Conservation (phyloP, 2,113 vertebrate genomes). For the Gobiocypris rarus region DNA sequence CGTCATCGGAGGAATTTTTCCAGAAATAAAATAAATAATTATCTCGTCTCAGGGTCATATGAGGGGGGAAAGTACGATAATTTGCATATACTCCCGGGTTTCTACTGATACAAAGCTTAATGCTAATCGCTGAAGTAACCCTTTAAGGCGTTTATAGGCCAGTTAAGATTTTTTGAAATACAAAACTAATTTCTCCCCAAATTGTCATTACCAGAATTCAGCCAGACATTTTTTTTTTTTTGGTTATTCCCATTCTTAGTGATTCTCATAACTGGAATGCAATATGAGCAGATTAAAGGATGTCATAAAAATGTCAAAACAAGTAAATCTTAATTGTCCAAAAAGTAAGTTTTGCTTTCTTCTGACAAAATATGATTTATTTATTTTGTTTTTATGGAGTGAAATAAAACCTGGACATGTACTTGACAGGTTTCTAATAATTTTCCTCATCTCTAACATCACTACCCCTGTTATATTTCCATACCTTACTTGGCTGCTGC, state of each 20-base stretch:
- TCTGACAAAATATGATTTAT: not conserved
- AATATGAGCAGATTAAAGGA: not conserved
- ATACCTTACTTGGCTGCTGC: not conserved
- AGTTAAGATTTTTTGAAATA: not conserved
- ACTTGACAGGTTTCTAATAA: too few relatives aligned
- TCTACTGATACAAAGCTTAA: too few relatives aligned
- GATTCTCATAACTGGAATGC: not conserved
- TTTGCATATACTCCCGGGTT: too few relatives aligned
- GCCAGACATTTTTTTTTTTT: too few relatives aligned
- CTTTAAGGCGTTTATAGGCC: too few relatives aligned
- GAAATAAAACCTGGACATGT: not conserved
- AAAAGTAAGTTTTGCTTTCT: not conserved
- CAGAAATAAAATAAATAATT: too few relatives aligned
- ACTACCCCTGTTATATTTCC: not conserved
- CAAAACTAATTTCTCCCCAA: not conserved
- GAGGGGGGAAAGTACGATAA: too few relatives aligned
- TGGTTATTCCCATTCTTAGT: not conserved
- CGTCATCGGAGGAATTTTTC: too few relatives aligned
- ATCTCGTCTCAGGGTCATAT: too few relatives aligned
- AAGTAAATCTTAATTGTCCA: not conserved
- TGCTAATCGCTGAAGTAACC: too few relatives aligned
- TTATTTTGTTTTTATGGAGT: not conserved
- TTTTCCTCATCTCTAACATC: not conserved
- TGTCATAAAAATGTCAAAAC: not conserved
- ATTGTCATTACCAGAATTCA: not conserved